Conservation (phyloP, 2,797 vertebrate species). For the Naso thynnoides region DNA sequence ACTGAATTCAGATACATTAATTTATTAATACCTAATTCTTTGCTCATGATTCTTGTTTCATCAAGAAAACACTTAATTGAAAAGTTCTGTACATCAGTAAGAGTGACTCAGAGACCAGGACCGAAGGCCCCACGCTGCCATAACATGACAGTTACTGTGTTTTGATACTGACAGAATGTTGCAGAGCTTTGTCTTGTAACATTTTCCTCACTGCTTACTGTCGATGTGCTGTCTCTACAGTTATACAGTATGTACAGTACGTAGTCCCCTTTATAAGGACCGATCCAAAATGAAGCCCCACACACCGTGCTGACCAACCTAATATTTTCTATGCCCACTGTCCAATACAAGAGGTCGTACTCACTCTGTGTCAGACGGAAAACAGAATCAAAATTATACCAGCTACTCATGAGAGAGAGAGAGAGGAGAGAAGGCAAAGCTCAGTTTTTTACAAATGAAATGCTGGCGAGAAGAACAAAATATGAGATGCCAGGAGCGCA, state of each 20-base stretch:
- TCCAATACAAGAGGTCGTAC: constrained; percentile 84
- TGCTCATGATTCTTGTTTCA: constrained; percentile 83
- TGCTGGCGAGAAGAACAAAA: constrained; percentile 59
- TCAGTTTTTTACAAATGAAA: constrained; percentile 68
- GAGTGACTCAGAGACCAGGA: constrained; percentile 79
- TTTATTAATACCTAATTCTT: constrained; percentile 84
- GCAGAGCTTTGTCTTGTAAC: constrained; percentile 38
- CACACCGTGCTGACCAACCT: constrained; percentile 55
- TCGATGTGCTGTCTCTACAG: constrained; percentile 86
- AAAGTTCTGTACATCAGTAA: constrained; percentile 94
- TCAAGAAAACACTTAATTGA: constrained; percentile 87
- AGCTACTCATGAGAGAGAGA: constrained; percentile 59
- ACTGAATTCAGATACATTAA: constrained; percentile 81
- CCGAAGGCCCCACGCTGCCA: constrained; percentile 43
- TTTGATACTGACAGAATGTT: constrained; percentile 61
- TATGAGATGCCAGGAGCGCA: constrained; percentile 65
- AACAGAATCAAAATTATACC: constrained; percentile 63
- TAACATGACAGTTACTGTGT: constrained; percentile 67
- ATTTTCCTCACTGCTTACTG: constrained; percentile 37
- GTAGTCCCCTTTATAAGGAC: constrained; percentile 83
- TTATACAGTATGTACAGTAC: constrained; percentile 98
- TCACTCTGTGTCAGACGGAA: constrained; percentile 81
- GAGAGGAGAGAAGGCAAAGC: constrained; percentile 39
- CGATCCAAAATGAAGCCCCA: constrained; percentile 46
- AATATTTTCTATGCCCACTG: constrained; percentile 52